These are phyloP conservation scores for Caligus rogercresseyi DNA, from an alignment of 1,140 invertebrate genomes.

Conservation along the genomic window DNA sequence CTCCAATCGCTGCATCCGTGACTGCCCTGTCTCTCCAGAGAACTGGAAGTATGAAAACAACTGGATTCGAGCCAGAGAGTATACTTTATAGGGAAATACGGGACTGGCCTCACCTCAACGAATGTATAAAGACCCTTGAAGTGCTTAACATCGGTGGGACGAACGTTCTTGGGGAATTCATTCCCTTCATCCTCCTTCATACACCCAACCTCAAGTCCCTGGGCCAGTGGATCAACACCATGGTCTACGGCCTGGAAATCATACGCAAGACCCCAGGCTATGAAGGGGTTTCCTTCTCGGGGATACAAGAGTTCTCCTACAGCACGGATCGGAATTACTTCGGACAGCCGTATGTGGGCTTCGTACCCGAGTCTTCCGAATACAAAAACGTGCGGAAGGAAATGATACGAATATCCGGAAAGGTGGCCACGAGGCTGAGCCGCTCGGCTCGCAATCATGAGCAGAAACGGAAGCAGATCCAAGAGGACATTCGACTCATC, in stretches of 20 bases:
- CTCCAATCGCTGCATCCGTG: not conserved
- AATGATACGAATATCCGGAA: constrained; percentile 2
- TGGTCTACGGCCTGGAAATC: constrained; percentile 19
- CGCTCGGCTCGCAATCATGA: constrained; percentile 5
- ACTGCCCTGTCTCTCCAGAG: not conserved
- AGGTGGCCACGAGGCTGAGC: constrained; percentile 5
- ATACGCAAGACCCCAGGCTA: constrained; percentile 4
- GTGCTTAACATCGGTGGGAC: constrained; percentile 18
- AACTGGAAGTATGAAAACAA: not conserved
- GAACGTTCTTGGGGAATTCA: constrained; percentile 20
- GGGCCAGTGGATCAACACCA: constrained; percentile 19
- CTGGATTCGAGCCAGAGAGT: constrained; percentile 11
- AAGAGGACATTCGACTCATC: constrained; percentile 9
- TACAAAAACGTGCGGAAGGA: constrained; percentile 19
- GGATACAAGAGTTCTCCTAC: constrained; percentile 19
- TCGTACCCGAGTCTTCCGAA: constrained; percentile 16
- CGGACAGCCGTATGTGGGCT: constrained; percentile 18
- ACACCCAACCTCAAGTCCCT: not conserved
- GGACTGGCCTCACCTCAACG: constrained; percentile 17
- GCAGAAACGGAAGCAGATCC: constrained; percentile 6
- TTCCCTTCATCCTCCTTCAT: constrained; percentile 16
- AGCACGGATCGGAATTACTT: constrained; percentile 14
- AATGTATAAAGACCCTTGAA: constrained; percentile 17
- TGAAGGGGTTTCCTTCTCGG: not conserved
- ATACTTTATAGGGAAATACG: constrained; percentile 13